These are phyloP conservation scores for Meloidogyne floridensis DNA, from an alignment of 1,140 invertebrate species.

Conservation along the genomic window DNA sequence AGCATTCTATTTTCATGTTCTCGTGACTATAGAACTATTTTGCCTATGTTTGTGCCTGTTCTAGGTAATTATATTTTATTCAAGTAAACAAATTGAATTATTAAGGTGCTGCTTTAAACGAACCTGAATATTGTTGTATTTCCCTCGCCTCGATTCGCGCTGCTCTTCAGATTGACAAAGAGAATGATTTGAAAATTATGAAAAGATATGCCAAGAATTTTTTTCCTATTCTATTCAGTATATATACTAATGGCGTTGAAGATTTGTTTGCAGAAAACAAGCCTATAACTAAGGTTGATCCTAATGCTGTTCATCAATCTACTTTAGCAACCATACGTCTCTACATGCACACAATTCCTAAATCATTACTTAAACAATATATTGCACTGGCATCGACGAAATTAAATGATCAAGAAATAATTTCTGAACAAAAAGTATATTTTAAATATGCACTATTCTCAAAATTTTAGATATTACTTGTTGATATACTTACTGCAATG, in stretches of 20 bases:
- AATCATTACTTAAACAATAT: constrained; percentile 23
- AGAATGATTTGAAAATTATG: constrained; percentile 61
- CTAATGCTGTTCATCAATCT: constrained; percentile 20
- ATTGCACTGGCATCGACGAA: constrained; percentile 28
- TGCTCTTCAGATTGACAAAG: constrained; percentile 34
- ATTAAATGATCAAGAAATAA: constrained; percentile 12
- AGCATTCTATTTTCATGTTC: constrained; percentile 81
- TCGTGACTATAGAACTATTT: constrained; percentile 75
- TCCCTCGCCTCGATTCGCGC: constrained; percentile 67
- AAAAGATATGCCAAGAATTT: constrained; percentile 84
- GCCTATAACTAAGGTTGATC: not conserved
- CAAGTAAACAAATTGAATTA: not conserved
- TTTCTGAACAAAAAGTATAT: constrained; percentile 24
- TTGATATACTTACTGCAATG: constrained; percentile 40
- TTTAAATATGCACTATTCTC: not conserved
- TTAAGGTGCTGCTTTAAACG: constrained; percentile 68
- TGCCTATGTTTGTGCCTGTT: constrained; percentile 76
- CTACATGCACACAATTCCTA: constrained; percentile 30
- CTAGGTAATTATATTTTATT: constrained; percentile 70
- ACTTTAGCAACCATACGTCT: constrained; percentile 39
- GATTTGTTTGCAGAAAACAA: constrained; percentile 67
- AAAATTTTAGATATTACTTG: constrained; percentile 33
- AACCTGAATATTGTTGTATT: constrained; percentile 68
- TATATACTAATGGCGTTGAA: constrained; percentile 78
- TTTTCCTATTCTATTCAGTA: constrained; percentile 83